A percentile compares a stretch with the other conserved stretches of the same genome.
phyloP scores from a whole-genome alignment of 2,888 invertebrate species.

The Plemyria rubiginata region DNA sequence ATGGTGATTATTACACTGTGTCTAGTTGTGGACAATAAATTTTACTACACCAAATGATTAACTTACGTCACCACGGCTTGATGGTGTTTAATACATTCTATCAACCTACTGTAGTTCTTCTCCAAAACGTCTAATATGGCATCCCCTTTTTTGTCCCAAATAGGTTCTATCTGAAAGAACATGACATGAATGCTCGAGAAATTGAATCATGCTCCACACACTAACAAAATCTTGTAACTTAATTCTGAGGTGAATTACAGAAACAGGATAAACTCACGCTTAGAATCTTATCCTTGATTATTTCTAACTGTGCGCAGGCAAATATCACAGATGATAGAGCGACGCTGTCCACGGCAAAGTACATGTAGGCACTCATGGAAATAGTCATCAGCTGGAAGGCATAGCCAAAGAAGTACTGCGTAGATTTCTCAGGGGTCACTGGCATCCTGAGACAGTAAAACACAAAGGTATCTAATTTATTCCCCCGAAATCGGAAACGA shows the following conservation, averaged over 20 bases:
- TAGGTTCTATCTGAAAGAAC: constrained; percentile 45
- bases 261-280: constrained; percentile 52
- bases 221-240: too few species aligned
- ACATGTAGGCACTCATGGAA: constrained; percentile 75
- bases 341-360: constrained; percentile 77
- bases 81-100: constrained; percentile 70
- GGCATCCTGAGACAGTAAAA: constrained; percentile 67
- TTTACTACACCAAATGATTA: too few species aligned
- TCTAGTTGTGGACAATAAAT: too few species aligned
- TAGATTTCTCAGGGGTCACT: constrained; percentile 56
- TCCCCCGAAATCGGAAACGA: not conserved
- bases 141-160: constrained; percentile 33
- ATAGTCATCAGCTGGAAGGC: constrained; percentile 68
- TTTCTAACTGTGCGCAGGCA: constrained; percentile 73
- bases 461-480: not conserved
- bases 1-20: too few species aligned
- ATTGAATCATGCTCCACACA: not conserved
- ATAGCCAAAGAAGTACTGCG: constrained; percentile 70
- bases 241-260: too few species aligned
- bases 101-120: constrained; percentile 59
- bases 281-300: constrained; percentile 72
- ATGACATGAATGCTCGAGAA: not conserved
- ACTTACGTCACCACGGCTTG: constrained; percentile 68
- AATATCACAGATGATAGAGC: constrained; percentile 73
- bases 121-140: constrained; percentile 35